Base-by-base conservation (phyloP, 2,888 invertebrate species). In the Drepana falcataria region DNA sequence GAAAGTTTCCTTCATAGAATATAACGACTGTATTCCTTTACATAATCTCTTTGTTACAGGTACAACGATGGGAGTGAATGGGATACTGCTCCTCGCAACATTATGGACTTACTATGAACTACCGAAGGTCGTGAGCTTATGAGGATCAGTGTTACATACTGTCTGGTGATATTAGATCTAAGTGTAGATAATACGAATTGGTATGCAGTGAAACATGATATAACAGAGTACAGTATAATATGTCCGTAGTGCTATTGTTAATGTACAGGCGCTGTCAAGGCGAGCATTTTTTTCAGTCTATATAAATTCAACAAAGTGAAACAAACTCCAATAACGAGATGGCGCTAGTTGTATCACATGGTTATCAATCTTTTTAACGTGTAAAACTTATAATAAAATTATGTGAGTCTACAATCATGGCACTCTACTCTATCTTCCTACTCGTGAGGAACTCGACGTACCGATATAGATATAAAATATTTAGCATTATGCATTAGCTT, bases 111-210 rank as follows among this genome's bases (percentile, higher is more conserved):
- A 77, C 58, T 75, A 67, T 65, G 66, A 75, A 77, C 78, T 87
- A 74, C 79, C 77, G 73, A 80, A 73, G 70, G 77, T 73, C 63
- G 69, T 68, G 83, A 88, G 87, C 85, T 90, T 90, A 90, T 90
- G 89, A 90, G 87, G 76, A 77, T 77, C 56, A 74, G 72, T 79
- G 68, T 78, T 66, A 73, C 75, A 66, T 66, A 66, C 63, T 76
- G 68, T 80, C 62, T 74, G 77, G 89, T 88, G 89, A 88, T 89
- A 90, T 75, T 88, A 88, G 80, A 53, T 55, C 34, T 88, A 87
- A 88, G 77, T 75, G 75, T 86, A 86, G 79, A 77, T 85, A 82
- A 73, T 69, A 61, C 60, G 53, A 56, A 61, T 71, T 63, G 74
- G 75, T 75, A 74, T 75, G 69, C 66, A 71, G 60, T 60, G 56